Percentiles rank a stretch among this genome's conserved stretches.
These are phyloP conservation scores for Ophraella communa DNA, from an alignment of 2,888 invertebrate species.

Conservation along the genomic window DNA sequence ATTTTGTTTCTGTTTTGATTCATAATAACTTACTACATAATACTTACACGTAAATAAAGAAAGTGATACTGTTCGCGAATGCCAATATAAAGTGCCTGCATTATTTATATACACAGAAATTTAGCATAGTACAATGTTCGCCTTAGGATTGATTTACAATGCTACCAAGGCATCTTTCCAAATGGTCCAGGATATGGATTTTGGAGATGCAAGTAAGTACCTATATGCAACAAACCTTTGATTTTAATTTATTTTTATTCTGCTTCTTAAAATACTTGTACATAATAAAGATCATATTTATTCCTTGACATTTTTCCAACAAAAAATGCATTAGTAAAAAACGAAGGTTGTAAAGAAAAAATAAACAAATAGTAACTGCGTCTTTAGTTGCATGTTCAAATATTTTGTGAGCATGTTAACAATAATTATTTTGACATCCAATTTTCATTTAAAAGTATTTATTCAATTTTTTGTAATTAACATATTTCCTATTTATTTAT, in stretches of 20 bases:
- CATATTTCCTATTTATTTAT: too few relatives aligned
- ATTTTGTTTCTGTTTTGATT: neutral
- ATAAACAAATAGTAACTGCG: too few relatives aligned
- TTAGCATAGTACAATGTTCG: slow-evolving; percentile 47
- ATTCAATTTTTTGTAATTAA: too few relatives aligned
- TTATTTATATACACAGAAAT: slow-evolving; percentile 4
- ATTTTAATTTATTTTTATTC: neutral
- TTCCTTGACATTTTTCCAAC: too few relatives aligned
- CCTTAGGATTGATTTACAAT: slow-evolving; percentile 51
- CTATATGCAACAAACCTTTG: neutral
- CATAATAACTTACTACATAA: neutral
- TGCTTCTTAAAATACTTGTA: too few relatives aligned
- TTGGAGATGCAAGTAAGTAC: slow-evolving; percentile 50
- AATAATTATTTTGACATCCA: too few relatives aligned
- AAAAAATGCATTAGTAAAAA: too few relatives aligned
- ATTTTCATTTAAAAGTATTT: too few relatives aligned
- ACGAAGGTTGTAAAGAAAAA: too few relatives aligned
- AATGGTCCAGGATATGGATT: slow-evolving; percentile 52
- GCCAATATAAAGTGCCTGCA: slow-evolving; percentile 33
- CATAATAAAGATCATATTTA: too few relatives aligned
- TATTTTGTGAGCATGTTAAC: too few relatives aligned
- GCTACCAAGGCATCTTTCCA: slow-evolving; percentile 51
- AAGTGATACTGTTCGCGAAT: slow-evolving; percentile 28
- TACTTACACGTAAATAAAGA: neutral
- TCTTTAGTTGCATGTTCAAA: too few relatives aligned